These are phyloP conservation scores for Apodemia duryi DNA, from an alignment of 2,888 invertebrate genomes.

Conservation along the genomic window DNA sequence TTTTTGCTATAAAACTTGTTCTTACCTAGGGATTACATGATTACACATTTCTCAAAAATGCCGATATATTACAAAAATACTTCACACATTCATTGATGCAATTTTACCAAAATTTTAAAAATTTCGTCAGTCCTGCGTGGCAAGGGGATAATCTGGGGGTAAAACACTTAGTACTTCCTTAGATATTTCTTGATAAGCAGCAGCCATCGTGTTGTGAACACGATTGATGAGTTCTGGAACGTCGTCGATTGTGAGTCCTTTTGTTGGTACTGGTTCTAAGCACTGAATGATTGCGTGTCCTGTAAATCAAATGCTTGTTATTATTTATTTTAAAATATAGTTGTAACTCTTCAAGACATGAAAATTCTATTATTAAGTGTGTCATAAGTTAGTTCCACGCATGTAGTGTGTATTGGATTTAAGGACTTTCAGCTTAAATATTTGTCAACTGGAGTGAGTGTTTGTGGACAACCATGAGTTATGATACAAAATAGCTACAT, in stretches of 20 bases:
- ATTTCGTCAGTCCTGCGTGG: slow-evolving; percentile 46
- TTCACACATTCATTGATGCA: slow-evolving; percentile 1
- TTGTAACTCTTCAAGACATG: too few species aligned
- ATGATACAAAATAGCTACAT: too few species aligned
- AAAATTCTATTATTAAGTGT: too few species aligned
- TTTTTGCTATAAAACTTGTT: neutral
- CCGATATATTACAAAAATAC: slow-evolving; percentile 16
- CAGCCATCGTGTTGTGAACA: slow-evolving; percentile 70
- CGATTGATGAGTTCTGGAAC: slow-evolving; percentile 69
- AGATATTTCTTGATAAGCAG: slow-evolving; percentile 68
- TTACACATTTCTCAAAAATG: neutral
- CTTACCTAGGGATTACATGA: slow-evolving; percentile 1
- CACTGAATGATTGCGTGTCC: slow-evolving; percentile 77
- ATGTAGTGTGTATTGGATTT: too few species aligned
- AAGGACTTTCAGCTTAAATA: too few species aligned
- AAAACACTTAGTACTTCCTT: slow-evolving; percentile 68
- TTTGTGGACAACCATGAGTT: too few species aligned
- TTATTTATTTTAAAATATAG: slow-evolving; percentile 4
- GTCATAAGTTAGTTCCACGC: too few species aligned
- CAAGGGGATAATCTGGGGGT: slow-evolving; percentile 71
- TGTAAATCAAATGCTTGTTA: slow-evolving; percentile 41
- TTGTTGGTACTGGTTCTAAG: slow-evolving; percentile 73
- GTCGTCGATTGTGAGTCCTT: slow-evolving; percentile 67
- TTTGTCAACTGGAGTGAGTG: too few species aligned
- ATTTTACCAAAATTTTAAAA: neutral